A percentile compares a stretch with the other conserved stretches of the same genome.
Conservation (phyloP, 92 coral and sea anemone genomes). For the Epizoanthus scotinus region DNA sequence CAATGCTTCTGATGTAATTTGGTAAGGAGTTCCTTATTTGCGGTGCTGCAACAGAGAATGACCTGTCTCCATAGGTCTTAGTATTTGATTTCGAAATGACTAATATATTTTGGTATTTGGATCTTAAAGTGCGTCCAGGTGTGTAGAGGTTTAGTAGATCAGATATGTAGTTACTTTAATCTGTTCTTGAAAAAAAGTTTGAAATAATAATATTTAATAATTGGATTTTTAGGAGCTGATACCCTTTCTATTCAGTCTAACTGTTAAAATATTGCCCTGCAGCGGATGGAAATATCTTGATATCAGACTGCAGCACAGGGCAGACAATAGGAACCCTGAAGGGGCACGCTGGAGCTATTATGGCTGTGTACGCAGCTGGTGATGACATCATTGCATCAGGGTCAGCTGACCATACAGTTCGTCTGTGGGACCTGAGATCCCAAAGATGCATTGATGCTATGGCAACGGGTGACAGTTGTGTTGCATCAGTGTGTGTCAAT, state of each 20-base stretch:
- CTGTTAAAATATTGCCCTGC: not conserved
- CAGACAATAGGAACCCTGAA: constrained; percentile 85
- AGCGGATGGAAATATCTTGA: constrained; percentile 87
- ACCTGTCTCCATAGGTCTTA: too few relatives aligned
- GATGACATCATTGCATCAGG: constrained; percentile 96
- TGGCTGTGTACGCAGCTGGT: constrained; percentile 89
- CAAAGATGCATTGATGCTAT: constrained; percentile 92
- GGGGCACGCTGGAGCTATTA: constrained; percentile 88
- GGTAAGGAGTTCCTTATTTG: too few relatives aligned
- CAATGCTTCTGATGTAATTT: too few relatives aligned
- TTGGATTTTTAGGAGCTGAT: too few relatives aligned
- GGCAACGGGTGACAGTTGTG: constrained; percentile 92
- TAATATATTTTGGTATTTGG: too few relatives aligned
- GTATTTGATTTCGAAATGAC: too few relatives aligned
- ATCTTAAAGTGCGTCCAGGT: too few relatives aligned
- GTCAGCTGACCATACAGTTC: constrained; percentile 92
- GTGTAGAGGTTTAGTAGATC: too few relatives aligned
- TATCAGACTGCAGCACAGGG: constrained; percentile 91
- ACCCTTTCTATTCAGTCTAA: not conserved
- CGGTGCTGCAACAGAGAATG: too few relatives aligned
- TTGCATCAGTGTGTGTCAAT: constrained; percentile 91
- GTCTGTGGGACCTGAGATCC: constrained; percentile 94
- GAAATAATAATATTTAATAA: too few relatives aligned
- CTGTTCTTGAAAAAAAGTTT: too few relatives aligned
- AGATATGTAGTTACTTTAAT: too few relatives aligned